Evolutionary conservation across 1,140 invertebrate genomes (phyloP).

Genomic region (Anastatus disparis): DNA sequence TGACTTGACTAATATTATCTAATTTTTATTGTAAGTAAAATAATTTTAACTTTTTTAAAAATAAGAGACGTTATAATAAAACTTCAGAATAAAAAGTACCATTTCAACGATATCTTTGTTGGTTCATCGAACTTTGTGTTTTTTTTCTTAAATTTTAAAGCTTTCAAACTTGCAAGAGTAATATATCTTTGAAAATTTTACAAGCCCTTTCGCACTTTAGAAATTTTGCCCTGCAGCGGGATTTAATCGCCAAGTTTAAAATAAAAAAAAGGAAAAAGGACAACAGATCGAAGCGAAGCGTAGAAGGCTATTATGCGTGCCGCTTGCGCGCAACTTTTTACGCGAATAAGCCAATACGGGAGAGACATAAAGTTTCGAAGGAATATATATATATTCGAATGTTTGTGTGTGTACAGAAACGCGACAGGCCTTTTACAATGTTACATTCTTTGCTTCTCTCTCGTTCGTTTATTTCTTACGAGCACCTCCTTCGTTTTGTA

Average conservation of each 20-base stretch:
- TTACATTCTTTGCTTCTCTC: background rate
- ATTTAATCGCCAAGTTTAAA: background rate
- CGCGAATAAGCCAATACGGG: background rate
- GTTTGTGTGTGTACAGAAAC: background rate
- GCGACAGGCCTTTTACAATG: background rate
- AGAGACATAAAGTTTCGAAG: background rate
- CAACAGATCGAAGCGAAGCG: background rate
- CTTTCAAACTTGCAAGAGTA: too few relatives aligned
- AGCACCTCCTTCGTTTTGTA: background rate
- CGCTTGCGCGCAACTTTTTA: conserved; percentile 23
- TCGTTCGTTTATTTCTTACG: background rate
- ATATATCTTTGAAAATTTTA: too few relatives aligned
- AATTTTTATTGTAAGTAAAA: too few relatives aligned
- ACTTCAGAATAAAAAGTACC: too few relatives aligned
- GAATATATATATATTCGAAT: conserved; percentile 25
- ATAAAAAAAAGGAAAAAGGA: background rate
- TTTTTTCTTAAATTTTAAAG: too few relatives aligned
- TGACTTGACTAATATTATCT: too few relatives aligned
- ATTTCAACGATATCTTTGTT: too few relatives aligned
- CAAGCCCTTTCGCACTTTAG: background rate
- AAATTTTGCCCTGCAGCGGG: background rate
- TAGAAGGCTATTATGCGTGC: conserved; percentile 9
- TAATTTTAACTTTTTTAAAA: too few relatives aligned
- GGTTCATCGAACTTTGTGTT: too few relatives aligned
- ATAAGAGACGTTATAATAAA: too few relatives aligned